These are phyloP conservation scores for Ganaspis brasiliensis DNA, from an alignment of 2,888 invertebrate species.

Conservation along the genomic window DNA sequence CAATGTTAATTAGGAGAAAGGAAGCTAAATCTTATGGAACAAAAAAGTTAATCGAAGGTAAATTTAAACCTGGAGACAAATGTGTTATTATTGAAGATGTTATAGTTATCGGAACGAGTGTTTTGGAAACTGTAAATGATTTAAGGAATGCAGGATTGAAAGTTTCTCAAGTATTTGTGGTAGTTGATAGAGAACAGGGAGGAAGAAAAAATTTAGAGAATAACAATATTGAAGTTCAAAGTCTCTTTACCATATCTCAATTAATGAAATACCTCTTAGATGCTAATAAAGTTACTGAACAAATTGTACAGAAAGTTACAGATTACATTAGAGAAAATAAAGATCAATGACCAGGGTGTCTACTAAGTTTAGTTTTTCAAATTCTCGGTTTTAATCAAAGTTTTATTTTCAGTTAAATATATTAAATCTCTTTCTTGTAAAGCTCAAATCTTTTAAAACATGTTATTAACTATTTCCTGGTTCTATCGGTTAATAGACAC, in stretches of 20 bases:
- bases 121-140: slow-evolving; percentile 93
- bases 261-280: slow-evolving; percentile 84
- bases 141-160: slow-evolving; percentile 85
- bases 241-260: slow-evolving; percentile 86
- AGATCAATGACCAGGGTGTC: not conserved
- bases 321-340: slow-evolving; percentile 82
- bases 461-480: no score
- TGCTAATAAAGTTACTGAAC: slow-evolving; percentile 84
- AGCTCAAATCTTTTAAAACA: no score
- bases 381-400: no score
- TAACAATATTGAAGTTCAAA: slow-evolving; percentile 87
- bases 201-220: slow-evolving; percentile 87
- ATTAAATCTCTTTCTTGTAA: no score
- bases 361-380: no score
- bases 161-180: slow-evolving; percentile 91
- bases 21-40: slow-evolving; percentile 98
- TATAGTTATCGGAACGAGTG: slow-evolving; percentile 94
- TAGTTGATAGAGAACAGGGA: slow-evolving; percentile 96
- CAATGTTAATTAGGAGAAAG: slow-evolving; percentile 96
- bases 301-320: slow-evolving; percentile 82
- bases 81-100: slow-evolving; percentile 98
- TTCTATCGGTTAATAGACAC: no score
- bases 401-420: no score
- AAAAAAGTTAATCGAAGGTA: slow-evolving; percentile 96
- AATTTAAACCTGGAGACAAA: slow-evolving; percentile 87